phyloP scores from a whole-genome alignment of 1,140 invertebrate genomes.

The Eulimnadia texana region DNA sequence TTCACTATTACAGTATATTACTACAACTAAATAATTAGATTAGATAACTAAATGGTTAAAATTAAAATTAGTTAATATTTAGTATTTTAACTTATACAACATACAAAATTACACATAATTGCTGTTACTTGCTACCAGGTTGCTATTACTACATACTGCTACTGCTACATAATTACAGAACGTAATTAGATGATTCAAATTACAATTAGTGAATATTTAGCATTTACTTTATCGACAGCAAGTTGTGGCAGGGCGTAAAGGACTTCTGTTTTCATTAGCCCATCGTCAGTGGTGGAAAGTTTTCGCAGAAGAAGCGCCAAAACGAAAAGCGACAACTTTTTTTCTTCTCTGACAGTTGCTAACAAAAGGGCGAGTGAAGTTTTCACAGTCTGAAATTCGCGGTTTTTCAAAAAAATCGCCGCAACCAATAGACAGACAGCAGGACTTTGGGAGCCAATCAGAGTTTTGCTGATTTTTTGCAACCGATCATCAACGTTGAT shows the following conservation, averaged over 20 bases:
- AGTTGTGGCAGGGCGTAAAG: background rate
- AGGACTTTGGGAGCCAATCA: too few species aligned
- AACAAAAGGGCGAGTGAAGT: background rate
- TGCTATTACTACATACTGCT: too few species aligned
- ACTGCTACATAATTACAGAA: too few species aligned
- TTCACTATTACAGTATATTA: background rate
- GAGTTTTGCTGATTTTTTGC: too few species aligned
- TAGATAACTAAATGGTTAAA: too few species aligned
- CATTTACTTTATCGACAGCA: background rate
- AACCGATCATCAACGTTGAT: background rate
- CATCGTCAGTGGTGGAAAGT: background rate
- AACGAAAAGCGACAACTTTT: background rate
- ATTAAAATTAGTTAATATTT: too few species aligned
- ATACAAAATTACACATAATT: too few species aligned
- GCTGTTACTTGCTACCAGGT: too few species aligned
- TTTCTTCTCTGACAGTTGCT: background rate
- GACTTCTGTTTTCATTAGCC: background rate
- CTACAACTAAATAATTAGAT: too few species aligned
- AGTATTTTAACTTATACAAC: too few species aligned
- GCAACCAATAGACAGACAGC: too few species aligned
- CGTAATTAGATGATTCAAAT: background rate
- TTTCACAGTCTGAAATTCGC: background rate
- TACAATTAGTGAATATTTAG: too few species aligned
- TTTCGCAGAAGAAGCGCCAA: background rate
- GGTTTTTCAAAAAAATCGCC: background rate